These are phyloP conservation scores for Diuraphis noxia DNA, from an alignment of 1,140 invertebrate genomes.

Conservation along the genomic window DNA sequence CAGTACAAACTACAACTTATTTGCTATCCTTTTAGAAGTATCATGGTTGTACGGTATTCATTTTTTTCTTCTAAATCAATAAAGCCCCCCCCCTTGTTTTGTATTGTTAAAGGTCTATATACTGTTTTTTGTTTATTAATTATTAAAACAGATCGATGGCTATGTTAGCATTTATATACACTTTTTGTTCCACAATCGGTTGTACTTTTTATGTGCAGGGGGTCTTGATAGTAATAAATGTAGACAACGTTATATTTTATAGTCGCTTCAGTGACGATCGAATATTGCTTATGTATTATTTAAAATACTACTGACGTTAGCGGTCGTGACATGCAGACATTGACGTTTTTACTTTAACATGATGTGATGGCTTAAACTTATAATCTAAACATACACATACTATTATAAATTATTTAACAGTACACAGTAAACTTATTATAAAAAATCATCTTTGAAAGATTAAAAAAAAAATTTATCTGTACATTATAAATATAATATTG, in stretches of 20 bases:
- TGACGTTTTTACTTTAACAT: not conserved
- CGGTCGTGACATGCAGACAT: not conserved
- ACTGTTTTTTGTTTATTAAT: not conserved
- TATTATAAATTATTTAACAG: not conserved
- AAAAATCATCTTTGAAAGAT: not conserved
- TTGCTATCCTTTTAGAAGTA: not conserved
- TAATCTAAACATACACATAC: not conserved
- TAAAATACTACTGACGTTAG: constrained; percentile 7
- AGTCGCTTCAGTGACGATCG: not conserved
- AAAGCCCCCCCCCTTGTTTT: not conserved
- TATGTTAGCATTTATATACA: not conserved
- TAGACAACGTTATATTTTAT: not conserved
- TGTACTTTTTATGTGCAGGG: not conserved
- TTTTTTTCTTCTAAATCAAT: not conserved
- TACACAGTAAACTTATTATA: not conserved
- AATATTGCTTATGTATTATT: constrained; percentile 11
- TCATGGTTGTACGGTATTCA: not conserved
- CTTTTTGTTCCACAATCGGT: not conserved
- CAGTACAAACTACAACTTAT: not conserved
- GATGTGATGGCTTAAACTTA: not conserved
- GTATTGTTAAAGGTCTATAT: not conserved
- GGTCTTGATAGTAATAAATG: not conserved
- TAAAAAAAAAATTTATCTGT: not conserved
- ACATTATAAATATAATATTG: not conserved
- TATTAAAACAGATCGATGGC: not conserved